Conservation (phyloP, 2,888 invertebrate species). For the Xanthorhoe designata region DNA sequence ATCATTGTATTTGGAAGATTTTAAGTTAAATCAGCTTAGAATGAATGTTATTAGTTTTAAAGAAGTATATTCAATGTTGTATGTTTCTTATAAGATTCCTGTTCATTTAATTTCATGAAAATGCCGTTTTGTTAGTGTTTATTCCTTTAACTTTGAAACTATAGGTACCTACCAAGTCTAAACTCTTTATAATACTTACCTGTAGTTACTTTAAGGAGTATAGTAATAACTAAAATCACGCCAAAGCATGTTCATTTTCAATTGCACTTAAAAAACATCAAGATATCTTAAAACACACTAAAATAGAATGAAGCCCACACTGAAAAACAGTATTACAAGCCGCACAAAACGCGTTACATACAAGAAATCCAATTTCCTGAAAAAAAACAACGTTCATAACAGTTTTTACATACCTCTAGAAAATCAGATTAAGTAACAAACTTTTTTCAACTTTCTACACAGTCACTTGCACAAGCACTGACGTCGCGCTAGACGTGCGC, state of each 20-base stretch:
- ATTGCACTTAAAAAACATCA: background rate
- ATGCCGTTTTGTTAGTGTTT: background rate
- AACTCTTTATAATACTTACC: background rate
- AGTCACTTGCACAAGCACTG: slow-evolving; percentile 59
- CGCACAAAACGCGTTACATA: slow-evolving; percentile 3
- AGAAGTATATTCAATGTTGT: background rate
- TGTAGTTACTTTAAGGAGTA: background rate
- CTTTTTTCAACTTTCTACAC: slow-evolving; percentile 51
- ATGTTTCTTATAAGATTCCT: background rate
- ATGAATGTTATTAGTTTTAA: background rate
- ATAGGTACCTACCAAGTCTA: background rate
- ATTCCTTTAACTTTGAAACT: background rate
- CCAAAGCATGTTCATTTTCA: background rate
- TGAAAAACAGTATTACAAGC: background rate
- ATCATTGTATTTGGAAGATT: no score
- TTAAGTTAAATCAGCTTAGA: no score
- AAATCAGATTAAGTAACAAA: slow-evolving; percentile 45
- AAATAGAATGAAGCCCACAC: background rate
- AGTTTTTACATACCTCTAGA: slow-evolving; percentile 40
- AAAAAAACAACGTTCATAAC: slow-evolving; percentile 41
- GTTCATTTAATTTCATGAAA: background rate
- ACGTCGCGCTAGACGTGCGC: slow-evolving; percentile 60
- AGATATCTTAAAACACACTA: background rate
- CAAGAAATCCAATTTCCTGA: slow-evolving; percentile 35
- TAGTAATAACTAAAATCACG: background rate